phyloP scores from a whole-genome alignment of 2,113 vertebrate species.

The mouse (Mus musculus) region GRCm39 chr11:49714501-49715000 shows the following conservation, averaged over 20 bases:
- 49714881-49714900: background rate
- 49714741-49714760: background rate
- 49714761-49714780: constrained; percentile 93
- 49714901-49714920: background rate
- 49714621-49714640: constrained; percentile 97
- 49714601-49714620: constrained; percentile 96
- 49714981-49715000: background rate
- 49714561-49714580: constrained; percentile 97
- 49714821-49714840: constrained; percentile 97
- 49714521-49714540: background rate
- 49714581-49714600: constrained; percentile 99
- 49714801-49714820: constrained; percentile 95
- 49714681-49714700: fast-evolving
- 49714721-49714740: too few relatives aligned
- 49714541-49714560: constrained; percentile 82
- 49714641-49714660: constrained; percentile 93
- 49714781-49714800: constrained; percentile 96
- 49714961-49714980: too few relatives aligned
- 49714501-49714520: background rate
- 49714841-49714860: constrained; percentile 96
- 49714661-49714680: fast-evolving
- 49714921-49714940: background rate
- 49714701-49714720: fast-evolving
- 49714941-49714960: too few relatives aligned
- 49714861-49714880: constrained; percentile 89